Evolutionary conservation across 2,113 vertebrate genomes (phyloP).

Genomic region (Herpetotheres cachinnans): DNA sequence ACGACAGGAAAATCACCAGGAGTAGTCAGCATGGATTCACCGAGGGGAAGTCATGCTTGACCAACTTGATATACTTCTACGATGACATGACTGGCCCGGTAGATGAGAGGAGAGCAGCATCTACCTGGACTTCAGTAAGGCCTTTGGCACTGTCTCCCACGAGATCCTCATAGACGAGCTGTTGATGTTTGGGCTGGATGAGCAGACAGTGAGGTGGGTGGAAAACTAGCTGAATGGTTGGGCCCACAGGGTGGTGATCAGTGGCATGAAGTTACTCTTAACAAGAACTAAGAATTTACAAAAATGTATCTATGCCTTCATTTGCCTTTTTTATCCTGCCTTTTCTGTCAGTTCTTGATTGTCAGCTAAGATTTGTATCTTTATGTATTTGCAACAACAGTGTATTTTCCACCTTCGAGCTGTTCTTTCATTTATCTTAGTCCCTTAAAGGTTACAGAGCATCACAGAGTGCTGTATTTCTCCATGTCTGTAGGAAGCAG

Average conservation of each 20-base stretch:
- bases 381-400: background rate
- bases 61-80: background rate
- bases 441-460: background rate
- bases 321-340: background rate
- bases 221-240: background rate
- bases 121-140: background rate
- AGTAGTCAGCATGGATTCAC: background rate
- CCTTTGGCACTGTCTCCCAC: background rate
- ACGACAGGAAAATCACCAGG: background rate
- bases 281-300: background rate
- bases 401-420: background rate
- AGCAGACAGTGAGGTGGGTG: background rate
- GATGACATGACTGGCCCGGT: background rate
- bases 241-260: background rate
- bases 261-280: background rate
- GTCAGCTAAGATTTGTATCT: background rate
- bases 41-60: background rate
- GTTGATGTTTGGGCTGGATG: background rate
- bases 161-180: accelerated
- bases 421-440: background rate
- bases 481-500: background rate
- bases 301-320: background rate
- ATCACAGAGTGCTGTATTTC: background rate
- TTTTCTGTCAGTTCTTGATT: background rate
- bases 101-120: accelerated